Conservation (phyloP, 30 jellyfish, hydroid and myxozoan genomes). For the Mastigias papua region DNA sequence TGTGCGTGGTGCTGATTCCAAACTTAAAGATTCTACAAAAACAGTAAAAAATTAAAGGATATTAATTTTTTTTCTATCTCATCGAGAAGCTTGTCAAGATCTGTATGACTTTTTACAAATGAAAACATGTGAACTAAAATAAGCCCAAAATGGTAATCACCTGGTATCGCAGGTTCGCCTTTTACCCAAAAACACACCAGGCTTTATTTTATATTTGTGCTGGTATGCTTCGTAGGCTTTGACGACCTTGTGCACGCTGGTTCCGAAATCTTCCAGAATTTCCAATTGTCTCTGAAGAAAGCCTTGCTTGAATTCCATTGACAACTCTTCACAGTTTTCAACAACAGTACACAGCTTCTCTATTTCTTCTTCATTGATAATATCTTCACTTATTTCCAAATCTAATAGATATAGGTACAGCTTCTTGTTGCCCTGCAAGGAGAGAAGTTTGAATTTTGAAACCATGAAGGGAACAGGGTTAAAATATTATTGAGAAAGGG, state of each 20-base stretch:
- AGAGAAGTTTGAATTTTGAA: background rate
- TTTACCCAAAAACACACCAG: conserved; percentile 34
- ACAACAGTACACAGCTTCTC: conserved; percentile 66
- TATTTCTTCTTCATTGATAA: conserved; percentile 52
- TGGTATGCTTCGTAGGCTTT: conserved; percentile 77
- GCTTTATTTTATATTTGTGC: conserved; percentile 46
- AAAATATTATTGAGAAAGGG: too few species aligned
- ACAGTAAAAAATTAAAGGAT: too few species aligned
- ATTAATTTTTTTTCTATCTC: too few species aligned
- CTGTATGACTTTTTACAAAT: too few species aligned
- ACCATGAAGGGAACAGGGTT: too few species aligned
- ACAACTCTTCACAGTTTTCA: conserved; percentile 57
- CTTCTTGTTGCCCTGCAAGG: conserved; percentile 86
- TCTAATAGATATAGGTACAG: conserved; percentile 88
- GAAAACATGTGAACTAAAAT: background rate
- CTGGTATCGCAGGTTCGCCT: conserved; percentile 58
- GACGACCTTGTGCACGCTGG: conserved; percentile 47
- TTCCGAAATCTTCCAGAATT: conserved; percentile 84
- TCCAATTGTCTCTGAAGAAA: conserved; percentile 82
- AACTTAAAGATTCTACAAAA: too few species aligned
- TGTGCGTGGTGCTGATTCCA: too few species aligned
- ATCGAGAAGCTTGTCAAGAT: too few species aligned
- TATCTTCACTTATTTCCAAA: conserved; percentile 73
- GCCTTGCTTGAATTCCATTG: conserved; percentile 83
- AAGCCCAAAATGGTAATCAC: background rate